phyloP scores from a whole-genome alignment of 2,888 invertebrate species.

The Caradrina clavipalpis region DNA sequence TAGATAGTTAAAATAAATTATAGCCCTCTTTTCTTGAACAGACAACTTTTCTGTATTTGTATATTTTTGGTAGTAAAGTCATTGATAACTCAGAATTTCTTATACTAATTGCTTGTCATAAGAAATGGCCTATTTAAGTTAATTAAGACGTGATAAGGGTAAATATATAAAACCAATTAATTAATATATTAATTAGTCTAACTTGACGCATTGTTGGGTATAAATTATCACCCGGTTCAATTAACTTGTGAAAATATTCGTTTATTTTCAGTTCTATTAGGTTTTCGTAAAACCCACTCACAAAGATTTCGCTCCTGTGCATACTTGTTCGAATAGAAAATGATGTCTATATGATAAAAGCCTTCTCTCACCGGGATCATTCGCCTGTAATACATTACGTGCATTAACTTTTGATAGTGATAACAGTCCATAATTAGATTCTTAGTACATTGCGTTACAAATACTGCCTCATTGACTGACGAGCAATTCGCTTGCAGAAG shows the following conservation, averaged over 20 bases:
- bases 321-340: constrained; percentile 5
- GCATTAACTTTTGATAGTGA: no score
- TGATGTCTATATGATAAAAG: background rate
- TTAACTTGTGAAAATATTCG: constrained; percentile 22
- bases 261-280: constrained; percentile 15
- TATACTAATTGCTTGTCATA: background rate
- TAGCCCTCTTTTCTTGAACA: background rate
- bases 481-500: no score
- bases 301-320: background rate
- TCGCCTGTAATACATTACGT: no score
- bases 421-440: no score
- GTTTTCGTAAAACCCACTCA: no score
- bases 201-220: constrained; percentile 9
- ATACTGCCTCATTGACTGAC: no score
- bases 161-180: constrained; percentile 6
- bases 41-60: no score
- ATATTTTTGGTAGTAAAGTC: background rate
- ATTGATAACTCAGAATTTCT: background rate
- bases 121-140: background rate
- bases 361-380: no score
- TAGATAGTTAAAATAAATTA: constrained; percentile 9
- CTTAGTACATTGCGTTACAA: no score
- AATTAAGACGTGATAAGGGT: constrained; percentile 1
- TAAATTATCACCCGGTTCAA: constrained; percentile 15
- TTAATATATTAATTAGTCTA: constrained; percentile 4